Evolutionary conservation across 37 sponge, comb jelly and placozoan genomes (phyloP).

Genomic region (Eunapius fragilis): DNA sequence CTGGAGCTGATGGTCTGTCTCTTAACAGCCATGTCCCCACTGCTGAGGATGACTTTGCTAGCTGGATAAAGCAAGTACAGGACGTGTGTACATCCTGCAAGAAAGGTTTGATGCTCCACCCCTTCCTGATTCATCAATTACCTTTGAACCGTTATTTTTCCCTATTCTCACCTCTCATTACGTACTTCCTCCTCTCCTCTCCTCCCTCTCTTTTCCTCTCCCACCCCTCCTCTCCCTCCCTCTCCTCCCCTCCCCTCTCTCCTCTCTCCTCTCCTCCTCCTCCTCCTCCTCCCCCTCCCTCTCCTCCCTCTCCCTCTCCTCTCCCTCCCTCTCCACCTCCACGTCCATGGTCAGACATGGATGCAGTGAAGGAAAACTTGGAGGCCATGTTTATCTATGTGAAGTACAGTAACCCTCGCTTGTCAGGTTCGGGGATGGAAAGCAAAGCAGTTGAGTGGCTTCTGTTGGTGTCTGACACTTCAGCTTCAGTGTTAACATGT

Average conservation of each 20-base stretch:
- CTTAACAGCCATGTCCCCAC: neutral
- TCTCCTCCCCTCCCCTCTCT: neutral
- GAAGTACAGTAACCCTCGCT: constrained; percentile 3
- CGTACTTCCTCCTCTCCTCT: neutral
- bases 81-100: neutral
- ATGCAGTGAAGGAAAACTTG: constrained; percentile 32
- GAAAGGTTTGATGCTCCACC: constrained; percentile 1
- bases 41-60: neutral
- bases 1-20: constrained; percentile 1
- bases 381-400: constrained; percentile 53
- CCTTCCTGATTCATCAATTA: neutral
- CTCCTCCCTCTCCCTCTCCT: neutral
- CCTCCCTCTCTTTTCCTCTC: neutral
- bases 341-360: constrained; percentile 30
- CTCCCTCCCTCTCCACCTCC: neutral
- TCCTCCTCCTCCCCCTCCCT: neutral
- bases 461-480: neutral
- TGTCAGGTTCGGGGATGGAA: neutral
- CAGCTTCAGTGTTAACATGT: neutral
- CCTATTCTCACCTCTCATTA: too few species aligned
- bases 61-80: neutral
- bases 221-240: neutral
- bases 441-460: neutral
- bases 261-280: neutral
- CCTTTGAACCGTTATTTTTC: neutral